phyloP scores from a whole-genome alignment of 2,888 invertebrate species.

The Morinoia aosen region DNA sequence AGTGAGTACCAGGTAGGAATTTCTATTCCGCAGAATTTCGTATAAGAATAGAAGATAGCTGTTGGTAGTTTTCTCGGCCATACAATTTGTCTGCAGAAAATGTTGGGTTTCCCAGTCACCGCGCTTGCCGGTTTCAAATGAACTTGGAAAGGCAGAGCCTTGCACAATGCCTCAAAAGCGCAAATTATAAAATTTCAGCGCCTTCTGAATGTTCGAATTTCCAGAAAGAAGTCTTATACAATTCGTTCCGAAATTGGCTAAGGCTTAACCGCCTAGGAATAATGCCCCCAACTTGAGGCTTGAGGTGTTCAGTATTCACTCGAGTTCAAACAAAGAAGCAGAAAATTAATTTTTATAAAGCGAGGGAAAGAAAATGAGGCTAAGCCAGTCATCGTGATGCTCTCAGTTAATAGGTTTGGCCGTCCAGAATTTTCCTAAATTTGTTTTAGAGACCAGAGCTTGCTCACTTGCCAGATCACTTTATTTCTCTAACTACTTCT shows the following conservation, averaged over 20 bases:
- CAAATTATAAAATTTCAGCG: background rate
- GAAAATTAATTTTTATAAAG: constrained; percentile 13
- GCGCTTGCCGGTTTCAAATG: background rate
- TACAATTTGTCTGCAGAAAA: no score
- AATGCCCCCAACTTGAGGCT: background rate
- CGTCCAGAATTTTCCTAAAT: background rate
- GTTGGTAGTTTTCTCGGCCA: no score
- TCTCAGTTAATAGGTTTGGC: background rate
- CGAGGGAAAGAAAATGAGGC: constrained; percentile 18
- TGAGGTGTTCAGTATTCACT: background rate
- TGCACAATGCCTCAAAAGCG: background rate
- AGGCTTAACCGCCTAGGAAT: background rate
- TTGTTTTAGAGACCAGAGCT: background rate
- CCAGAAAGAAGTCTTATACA: background rate
- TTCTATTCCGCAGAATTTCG: no score
- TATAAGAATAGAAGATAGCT: no score
- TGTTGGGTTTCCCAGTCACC: background rate
- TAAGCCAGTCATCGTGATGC: background rate
- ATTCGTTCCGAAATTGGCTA: background rate
- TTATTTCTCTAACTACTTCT: background rate
- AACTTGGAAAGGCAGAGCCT: background rate
- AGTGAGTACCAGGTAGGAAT: no score
- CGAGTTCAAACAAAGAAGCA: background rate
- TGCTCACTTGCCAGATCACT: background rate
- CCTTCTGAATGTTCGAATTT: background rate